A percentile compares a stretch with the other conserved stretches of the same genome.
phyloP scores from a whole-genome alignment of 2,888 invertebrate species.

The Candidula unifasciata region DNA sequence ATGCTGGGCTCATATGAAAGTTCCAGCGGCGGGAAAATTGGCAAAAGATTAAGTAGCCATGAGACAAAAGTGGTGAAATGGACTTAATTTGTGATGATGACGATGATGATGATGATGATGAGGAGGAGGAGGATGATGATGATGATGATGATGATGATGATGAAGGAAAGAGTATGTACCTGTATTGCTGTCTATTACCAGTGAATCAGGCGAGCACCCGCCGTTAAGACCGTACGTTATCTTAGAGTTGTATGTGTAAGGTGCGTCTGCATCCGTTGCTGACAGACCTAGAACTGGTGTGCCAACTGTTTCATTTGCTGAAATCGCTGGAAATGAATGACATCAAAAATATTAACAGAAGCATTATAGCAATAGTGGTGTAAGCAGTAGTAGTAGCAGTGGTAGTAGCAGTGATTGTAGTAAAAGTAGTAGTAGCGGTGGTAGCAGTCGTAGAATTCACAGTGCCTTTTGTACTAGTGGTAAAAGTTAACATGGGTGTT shows the following conservation, averaged over 20 bases:
- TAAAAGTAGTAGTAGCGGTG: background rate
- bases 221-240: slow-evolving; percentile 58
- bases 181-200: background rate
- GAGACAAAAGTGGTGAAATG: too few species aligned
- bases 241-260: slow-evolving; percentile 54
- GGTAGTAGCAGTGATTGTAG: background rate
- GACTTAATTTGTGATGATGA: too few species aligned
- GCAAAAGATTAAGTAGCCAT: too few species aligned
- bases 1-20: too few species aligned
- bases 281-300: slow-evolving; percentile 49
- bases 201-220: background rate
- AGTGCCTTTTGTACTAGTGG: background rate
- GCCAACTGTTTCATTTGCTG: slow-evolving; percentile 35
- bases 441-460: background rate
- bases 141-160: too few species aligned
- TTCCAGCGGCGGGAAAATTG: too few species aligned
- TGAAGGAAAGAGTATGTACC: slow-evolving; percentile 6
- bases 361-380: background rate
- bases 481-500: background rate
- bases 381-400: background rate
- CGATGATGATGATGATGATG: too few species aligned
- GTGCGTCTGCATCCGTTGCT: slow-evolving; percentile 63
- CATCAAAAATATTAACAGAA: background rate
- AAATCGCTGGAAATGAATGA: background rate
- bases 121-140: too few species aligned